These are phyloP conservation scores for Calephelis virginiensis DNA, from an alignment of 1,140 invertebrate genomes.

Conservation along the genomic window DNA sequence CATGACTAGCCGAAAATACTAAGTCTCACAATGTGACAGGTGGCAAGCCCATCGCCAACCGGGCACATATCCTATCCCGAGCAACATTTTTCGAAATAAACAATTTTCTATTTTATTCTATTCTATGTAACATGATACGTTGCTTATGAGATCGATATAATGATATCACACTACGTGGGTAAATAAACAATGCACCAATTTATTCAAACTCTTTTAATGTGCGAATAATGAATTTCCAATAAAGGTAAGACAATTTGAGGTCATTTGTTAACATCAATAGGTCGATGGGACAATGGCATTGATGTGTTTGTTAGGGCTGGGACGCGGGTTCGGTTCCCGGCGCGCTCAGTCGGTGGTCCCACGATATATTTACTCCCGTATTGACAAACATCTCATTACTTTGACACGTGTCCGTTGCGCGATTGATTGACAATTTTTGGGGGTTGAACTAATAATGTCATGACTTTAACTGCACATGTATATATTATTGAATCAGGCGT, in stretches of 20 bases:
- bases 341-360: background rate
- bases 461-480: background rate
- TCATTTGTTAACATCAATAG: background rate
- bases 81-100: too few species aligned
- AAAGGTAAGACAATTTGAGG: slow-evolving; percentile 9
- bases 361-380: background rate
- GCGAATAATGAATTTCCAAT: background rate
- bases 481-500: too few species aligned
- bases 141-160: too few species aligned
- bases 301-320: background rate
- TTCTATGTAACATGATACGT: too few species aligned
- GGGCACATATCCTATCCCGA: too few species aligned
- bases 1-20: too few species aligned
- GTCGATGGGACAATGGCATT: background rate
- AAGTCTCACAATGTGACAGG: too few species aligned
- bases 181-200: background rate
- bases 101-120: too few species aligned
- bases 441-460: background rate
- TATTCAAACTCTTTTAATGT: background rate
- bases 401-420: slow-evolving; percentile 29
- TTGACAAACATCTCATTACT: slow-evolving; percentile 33
- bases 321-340: background rate
- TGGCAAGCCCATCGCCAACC: too few species aligned
- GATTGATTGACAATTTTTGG: slow-evolving; percentile 23
- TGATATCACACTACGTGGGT: too few species aligned